Evolutionary conservation across 2,113 vertebrate species (phyloP).

Genomic region (Callipepla californica): DNA sequence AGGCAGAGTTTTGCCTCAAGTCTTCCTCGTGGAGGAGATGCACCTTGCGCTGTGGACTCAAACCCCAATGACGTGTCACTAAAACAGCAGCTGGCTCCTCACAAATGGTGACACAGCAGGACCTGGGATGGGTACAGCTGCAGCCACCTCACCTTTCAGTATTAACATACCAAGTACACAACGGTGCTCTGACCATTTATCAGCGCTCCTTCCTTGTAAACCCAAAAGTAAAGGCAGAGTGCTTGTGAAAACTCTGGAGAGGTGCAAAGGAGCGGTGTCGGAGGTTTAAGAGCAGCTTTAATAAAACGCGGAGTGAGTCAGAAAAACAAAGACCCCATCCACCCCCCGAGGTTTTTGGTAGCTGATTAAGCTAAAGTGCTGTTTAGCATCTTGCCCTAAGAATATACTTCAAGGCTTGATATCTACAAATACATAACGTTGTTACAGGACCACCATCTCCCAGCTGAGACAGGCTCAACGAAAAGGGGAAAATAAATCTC

Average conservation of each 20-base stretch:
- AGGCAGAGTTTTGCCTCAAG: background rate
- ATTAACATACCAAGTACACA: too few relatives aligned
- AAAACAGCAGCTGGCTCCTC: background rate
- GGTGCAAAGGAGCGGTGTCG: background rate
- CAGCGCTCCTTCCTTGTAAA: background rate
- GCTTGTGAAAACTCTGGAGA: background rate
- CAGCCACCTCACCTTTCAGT: accelerated
- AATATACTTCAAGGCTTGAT: background rate
- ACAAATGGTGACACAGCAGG: accelerated
- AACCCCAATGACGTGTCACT: accelerated
- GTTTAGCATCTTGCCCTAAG: background rate
- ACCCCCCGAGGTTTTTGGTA: background rate
- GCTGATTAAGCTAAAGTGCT: slow-evolving; percentile 25
- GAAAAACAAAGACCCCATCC: slow-evolving; percentile 16
- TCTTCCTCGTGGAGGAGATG: background rate
- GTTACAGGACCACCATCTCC: background rate
- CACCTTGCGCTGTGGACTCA: background rate
- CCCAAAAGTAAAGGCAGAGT: background rate
- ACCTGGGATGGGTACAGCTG: background rate
- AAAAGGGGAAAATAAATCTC: background rate
- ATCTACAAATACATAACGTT: slow-evolving; percentile 16
- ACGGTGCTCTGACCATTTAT: background rate
- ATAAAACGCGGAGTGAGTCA: slow-evolving; percentile 74
- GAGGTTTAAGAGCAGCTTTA: slow-evolving; percentile 73
- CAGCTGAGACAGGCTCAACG: background rate